Evolutionary conservation across 2,113 vertebrate species (phyloP).

Genomic region (Psittacula cyanocephala): DNA sequence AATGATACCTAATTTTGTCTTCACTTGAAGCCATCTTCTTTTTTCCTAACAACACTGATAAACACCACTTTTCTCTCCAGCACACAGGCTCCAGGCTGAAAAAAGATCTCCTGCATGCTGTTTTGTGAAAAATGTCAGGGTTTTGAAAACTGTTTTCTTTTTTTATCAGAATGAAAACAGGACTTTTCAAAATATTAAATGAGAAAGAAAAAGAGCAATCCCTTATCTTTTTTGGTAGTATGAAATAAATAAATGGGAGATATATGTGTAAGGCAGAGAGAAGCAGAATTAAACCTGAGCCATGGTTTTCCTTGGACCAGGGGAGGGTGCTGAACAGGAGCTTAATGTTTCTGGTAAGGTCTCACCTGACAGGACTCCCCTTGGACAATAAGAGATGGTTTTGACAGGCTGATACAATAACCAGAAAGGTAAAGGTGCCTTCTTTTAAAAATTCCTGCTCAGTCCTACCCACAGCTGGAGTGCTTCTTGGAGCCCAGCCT

Average conservation of each 20-base stretch:
- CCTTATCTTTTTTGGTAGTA: neutral
- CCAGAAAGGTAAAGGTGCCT: neutral
- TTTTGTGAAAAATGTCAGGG: neutral
- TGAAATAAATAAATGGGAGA: neutral
- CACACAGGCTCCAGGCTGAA: neutral
- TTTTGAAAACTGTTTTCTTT: neutral
- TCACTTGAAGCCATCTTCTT: conserved; percentile 13
- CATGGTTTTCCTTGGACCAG: neutral
- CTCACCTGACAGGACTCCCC: neutral
- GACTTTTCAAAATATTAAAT: neutral
- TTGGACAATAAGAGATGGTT: neutral
- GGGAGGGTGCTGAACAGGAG: neutral
- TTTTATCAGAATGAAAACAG: neutral
- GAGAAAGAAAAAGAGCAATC: neutral
- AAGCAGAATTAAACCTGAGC: neutral
- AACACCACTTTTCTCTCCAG: neutral
- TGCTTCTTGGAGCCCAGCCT: neutral
- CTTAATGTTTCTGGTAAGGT: neutral
- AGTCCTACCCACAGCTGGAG: neutral
- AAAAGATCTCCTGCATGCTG: neutral
- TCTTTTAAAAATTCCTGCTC: neutral
- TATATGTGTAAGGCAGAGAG: neutral
- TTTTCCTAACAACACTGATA: neutral
- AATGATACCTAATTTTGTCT: conserved; percentile 18
- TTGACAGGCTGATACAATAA: neutral